phyloP scores from a whole-genome alignment of 2,113 vertebrate genomes.

The Tragelaphus imberbis region DNA sequence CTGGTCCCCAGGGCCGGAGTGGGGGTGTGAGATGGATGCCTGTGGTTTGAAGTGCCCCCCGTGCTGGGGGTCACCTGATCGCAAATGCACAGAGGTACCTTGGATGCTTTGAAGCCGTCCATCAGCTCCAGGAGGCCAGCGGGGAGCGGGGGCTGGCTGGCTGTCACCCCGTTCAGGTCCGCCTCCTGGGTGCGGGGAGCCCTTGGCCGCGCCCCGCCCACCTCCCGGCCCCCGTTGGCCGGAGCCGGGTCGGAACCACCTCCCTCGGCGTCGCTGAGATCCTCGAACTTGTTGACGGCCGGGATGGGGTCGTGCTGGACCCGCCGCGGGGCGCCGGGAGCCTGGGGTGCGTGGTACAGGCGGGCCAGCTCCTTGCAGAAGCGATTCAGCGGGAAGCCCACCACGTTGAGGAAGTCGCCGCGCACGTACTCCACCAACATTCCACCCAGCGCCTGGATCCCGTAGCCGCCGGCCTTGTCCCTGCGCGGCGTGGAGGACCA shows the following conservation, averaged over 20 bases:
- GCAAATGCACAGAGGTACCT: slow-evolving; percentile 78
- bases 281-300: slow-evolving; percentile 71
- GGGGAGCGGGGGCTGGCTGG: slow-evolving; percentile 57
- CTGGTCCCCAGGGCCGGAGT: rapidly evolving
- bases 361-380: slow-evolving; percentile 90
- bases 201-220: rapidly evolving
- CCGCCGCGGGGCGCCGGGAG: background rate
- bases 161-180: background rate
- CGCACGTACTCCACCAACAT: slow-evolving; percentile 93
- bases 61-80: rapidly evolving
- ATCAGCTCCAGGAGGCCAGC: slow-evolving; percentile 81
- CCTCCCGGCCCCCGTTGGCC: background rate
- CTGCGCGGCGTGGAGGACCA: slow-evolving; percentile 49
- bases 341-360: slow-evolving; percentile 75
- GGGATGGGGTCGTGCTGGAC: slow-evolving; percentile 67
- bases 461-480: slow-evolving; percentile 99
- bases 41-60: rapidly evolving
- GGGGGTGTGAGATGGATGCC: rapidly evolving
- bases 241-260: rapidly evolving
- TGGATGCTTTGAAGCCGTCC: slow-evolving; percentile 92
- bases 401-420: slow-evolving; percentile 94
- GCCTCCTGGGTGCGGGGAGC: background rate
- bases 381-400: slow-evolving; percentile 95
- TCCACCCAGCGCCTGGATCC: slow-evolving; percentile 94
- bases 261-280: slow-evolving; percentile 46